A percentile compares a stretch with the other conserved stretches of the same genome.
These are phyloP conservation scores for Exephanes ischioxanthus DNA, from an alignment of 2,888 invertebrate species.

Conservation along the genomic window DNA sequence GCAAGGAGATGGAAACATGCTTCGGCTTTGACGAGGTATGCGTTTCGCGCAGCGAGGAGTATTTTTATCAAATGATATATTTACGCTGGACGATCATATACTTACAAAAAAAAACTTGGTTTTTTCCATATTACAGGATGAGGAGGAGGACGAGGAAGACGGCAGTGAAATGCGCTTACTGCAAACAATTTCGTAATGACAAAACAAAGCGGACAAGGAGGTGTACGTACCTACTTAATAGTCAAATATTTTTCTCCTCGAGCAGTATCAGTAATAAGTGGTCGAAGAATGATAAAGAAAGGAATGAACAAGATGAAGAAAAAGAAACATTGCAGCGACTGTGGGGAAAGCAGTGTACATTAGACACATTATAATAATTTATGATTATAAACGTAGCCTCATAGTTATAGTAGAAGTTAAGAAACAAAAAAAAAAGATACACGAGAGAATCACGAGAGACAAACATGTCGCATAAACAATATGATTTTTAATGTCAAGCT, in stretches of 20 bases:
- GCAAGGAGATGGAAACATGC: conserved; percentile 92
- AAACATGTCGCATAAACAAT: conserved; percentile 44
- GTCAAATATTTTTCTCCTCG: conserved; percentile 79
- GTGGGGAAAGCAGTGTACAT: conserved; percentile 75
- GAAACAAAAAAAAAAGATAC: conserved; percentile 11
- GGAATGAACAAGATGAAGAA: conserved; percentile 26
- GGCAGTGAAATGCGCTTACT: conserved; percentile 82
- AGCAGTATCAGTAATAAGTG: conserved; percentile 74
- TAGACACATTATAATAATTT: conserved; percentile 79
- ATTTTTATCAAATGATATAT: not conserved
- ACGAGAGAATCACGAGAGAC: conserved; percentile 51
- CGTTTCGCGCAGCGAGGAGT: conserved; percentile 74
- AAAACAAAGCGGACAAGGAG: conserved; percentile 67
- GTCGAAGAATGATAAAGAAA: conserved; percentile 59
- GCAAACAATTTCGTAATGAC: conserved; percentile 83
- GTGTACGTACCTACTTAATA: conserved; percentile 78
- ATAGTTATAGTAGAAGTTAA: conserved; percentile 64
- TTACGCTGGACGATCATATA: conserved; percentile 1
- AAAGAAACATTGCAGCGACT: conserved; percentile 67
- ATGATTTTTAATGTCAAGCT: conserved; percentile 53
- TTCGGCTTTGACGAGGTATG: conserved; percentile 93
- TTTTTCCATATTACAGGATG: conserved; percentile 61
- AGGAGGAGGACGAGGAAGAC: conserved; percentile 85
- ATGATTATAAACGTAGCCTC: conserved; percentile 77
- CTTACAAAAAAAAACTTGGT: not conserved